Evolutionary conservation across 2,888 invertebrate species (phyloP).

Genomic region (Malthinus seriepunctatus): DNA sequence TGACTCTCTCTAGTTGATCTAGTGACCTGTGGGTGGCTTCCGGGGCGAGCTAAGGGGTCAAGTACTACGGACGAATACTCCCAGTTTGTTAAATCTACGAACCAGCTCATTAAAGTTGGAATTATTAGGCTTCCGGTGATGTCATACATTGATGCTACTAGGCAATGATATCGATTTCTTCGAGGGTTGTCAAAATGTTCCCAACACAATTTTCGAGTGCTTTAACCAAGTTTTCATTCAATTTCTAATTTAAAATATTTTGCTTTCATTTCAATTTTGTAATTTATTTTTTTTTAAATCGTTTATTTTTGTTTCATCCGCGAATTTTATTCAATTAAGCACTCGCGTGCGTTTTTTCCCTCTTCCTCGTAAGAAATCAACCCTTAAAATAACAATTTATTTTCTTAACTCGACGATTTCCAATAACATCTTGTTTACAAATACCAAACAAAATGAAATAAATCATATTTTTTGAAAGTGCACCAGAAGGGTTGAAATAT

Average conservation of each 20-base stretch:
- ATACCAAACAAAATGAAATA: too few relatives aligned
- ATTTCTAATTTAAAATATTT: not conserved
- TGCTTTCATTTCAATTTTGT: too few relatives aligned
- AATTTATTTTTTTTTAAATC: too few relatives aligned
- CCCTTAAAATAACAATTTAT: too few relatives aligned
- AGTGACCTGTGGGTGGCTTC: constrained; percentile 32
- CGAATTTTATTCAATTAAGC: too few relatives aligned
- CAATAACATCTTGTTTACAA: too few relatives aligned
- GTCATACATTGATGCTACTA: constrained; percentile 18
- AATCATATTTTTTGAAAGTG: too few relatives aligned
- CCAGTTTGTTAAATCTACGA: constrained; percentile 25
- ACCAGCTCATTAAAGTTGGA: constrained; percentile 27
- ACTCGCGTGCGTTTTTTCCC: too few relatives aligned
- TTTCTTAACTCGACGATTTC: too few relatives aligned
- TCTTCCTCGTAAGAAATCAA: too few relatives aligned
- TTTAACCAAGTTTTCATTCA: constrained; percentile 1
- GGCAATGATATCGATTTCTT: constrained; percentile 16
- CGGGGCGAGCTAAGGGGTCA: constrained; percentile 30
- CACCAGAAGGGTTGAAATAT: too few relatives aligned
- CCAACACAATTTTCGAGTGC: not conserved
- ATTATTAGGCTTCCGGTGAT: constrained; percentile 30
- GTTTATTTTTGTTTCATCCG: too few relatives aligned
- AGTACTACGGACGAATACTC: constrained; percentile 26
- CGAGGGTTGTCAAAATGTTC: constrained; percentile 2
- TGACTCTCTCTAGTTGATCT: constrained; percentile 30